Base-by-base conservation (phyloP, 2,888 invertebrate genomes). In the Morpho deidamia region DNA sequence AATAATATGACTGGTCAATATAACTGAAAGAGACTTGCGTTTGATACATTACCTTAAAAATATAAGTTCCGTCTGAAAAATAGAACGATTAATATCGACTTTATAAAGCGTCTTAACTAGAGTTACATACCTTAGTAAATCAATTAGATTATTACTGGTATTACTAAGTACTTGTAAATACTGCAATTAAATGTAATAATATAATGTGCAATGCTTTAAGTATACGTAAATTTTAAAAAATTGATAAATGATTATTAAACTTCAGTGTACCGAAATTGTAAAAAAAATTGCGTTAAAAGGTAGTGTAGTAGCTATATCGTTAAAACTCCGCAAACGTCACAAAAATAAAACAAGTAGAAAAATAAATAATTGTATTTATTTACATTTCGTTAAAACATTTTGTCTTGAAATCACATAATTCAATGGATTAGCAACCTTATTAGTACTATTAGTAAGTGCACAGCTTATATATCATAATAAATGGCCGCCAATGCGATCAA, bases 61-160 rank as follows among this genome's bases (percentile, higher is more conserved):
- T 44, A 40, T 51, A 32, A 46, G 33, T 44, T 50, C 53, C 53
- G 43, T 53, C 34, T 33, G 47, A 42, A 12, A 42, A 14, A 9
- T 14, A 7, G 7, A 5, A 11, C n/a, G 8, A 32, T 42, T 12
- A 11, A 8, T 32, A 8, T 7, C 10, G 11, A 11, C 44, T 44
- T 44, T 50, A 44, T 44, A 44, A 50, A 35, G 11, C 39, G 11
- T 11, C 11, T 11, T 39, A 39, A 34, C 14, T n/a, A 9, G 1
- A 23, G 5, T 23, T 23, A 23, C 23, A 23, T 23, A 23, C 23
- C 32, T 23, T 48, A 39, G 11, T 39, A 8, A 40, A 14, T 40
- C 11, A 14, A 8, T 32, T 11, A 32, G 23, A 33, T 10, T 44
- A 9, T 9, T 10, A 32, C 9, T 11, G 47, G 39, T 48, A 40